Conservation (phyloP, 2,113 vertebrate species). For the Penelope pileata region DNA sequence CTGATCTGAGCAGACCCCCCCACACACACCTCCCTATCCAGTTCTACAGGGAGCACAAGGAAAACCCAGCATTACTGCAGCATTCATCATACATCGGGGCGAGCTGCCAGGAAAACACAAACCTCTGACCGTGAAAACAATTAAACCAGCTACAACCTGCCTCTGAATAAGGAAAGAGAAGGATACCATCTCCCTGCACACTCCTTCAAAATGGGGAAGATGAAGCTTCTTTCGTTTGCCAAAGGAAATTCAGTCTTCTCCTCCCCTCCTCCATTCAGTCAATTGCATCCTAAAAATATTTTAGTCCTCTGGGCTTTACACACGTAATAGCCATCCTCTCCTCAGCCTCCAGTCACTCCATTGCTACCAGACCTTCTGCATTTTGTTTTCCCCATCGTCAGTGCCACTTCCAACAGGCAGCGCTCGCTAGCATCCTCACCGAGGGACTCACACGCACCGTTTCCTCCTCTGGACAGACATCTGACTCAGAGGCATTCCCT, state of each 20-base stretch:
- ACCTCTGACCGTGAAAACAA: constrained; percentile 55
- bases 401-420: neutral
- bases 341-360: neutral
- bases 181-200: constrained; percentile 28
- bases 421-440: neutral
- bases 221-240: neutral
- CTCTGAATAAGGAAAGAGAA: constrained; percentile 27
- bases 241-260: neutral
- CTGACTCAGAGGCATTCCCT: neutral
- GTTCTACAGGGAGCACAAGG: constrained; percentile 42
- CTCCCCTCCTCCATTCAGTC: neutral
- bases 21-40: constrained; percentile 43
- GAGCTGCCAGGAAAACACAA: constrained; percentile 39
- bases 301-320: neutral
- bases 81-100: constrained; percentile 53
- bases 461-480: neutral
- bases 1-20: neutral
- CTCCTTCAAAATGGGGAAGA: constrained; percentile 38
- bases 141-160: constrained; percentile 42
- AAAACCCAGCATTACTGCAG: constrained; percentile 47
- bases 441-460: neutral
- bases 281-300: neutral
- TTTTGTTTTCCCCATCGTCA: neutral
- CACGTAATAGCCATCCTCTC: neutral
- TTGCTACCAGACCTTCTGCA: neutral